Percentiles rank a stretch among this genome's conserved stretches.
Conservation (phyloP, 2,113 vertebrate species). For the Empidonax alnorum region DNA sequence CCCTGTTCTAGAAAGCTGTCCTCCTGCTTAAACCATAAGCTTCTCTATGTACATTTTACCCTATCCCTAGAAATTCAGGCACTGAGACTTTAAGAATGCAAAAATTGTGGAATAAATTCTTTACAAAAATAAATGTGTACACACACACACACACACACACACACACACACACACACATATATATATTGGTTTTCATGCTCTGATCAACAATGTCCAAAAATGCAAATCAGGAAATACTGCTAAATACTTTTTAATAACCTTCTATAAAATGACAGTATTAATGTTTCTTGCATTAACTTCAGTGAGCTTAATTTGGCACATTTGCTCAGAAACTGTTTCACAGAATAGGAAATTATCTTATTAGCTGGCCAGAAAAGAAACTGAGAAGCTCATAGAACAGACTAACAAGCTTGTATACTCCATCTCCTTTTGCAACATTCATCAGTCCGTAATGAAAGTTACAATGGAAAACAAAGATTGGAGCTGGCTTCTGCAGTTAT, state of each 20-base stretch:
- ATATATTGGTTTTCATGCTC: neutral
- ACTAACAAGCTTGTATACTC: neutral
- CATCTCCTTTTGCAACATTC: neutral
- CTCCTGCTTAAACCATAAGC: neutral
- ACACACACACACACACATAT: no score
- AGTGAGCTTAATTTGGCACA: neutral
- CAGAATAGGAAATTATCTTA: neutral
- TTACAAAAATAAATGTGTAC: neutral
- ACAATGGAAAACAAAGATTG: neutral
- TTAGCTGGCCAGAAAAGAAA: neutral
- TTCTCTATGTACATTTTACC: neutral
- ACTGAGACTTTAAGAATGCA: neutral
- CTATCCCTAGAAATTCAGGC: neutral
- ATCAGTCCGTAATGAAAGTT: conserved; percentile 1
- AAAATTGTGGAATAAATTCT: neutral
- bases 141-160: no score
- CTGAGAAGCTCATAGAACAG: neutral
- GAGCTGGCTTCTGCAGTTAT: neutral
- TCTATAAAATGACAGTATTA: neutral
- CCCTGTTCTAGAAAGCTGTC: neutral
- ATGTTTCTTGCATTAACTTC: neutral
- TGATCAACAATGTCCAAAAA: neutral
- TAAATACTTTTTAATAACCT: neutral
- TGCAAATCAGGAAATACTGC: neutral
- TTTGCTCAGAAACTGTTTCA: neutral